These are phyloP conservation scores for Tanypteryx hageni DNA, from an alignment of 2,888 invertebrate genomes.

Conservation along the genomic window DNA sequence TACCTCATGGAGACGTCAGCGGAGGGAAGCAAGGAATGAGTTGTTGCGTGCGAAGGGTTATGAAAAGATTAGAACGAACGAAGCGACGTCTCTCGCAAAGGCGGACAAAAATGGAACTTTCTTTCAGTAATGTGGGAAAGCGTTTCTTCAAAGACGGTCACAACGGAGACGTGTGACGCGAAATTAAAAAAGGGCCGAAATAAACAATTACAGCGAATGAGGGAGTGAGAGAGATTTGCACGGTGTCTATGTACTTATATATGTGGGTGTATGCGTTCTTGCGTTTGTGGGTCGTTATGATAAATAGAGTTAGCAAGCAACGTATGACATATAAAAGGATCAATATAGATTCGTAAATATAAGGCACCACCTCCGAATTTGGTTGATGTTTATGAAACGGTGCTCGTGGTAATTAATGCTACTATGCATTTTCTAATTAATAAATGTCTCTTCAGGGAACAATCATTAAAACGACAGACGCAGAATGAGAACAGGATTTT, in stretches of 20 bases:
- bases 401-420: too few relatives aligned
- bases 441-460: too few relatives aligned
- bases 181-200: conserved; percentile 8
- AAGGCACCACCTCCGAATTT: too few relatives aligned
- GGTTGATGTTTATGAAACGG: too few relatives aligned
- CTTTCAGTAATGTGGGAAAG: neutral
- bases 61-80: neutral
- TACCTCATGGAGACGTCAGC: neutral
- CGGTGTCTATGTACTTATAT: neutral
- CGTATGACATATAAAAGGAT: too few relatives aligned
- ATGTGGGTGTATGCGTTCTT: neutral
- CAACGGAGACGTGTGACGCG: conserved; percentile 10
- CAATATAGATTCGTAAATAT: too few relatives aligned
- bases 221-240: neutral
- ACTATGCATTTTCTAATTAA: too few relatives aligned
- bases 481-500: too few relatives aligned
- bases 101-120: neutral
- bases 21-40: neutral
- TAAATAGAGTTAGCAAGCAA: too few relatives aligned
- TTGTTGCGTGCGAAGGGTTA: conserved; percentile 21
- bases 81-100: neutral
- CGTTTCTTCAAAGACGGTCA: neutral
- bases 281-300: too few relatives aligned
- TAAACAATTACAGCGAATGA: conserved; percentile 18
- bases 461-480: too few relatives aligned